phyloP scores from a whole-genome alignment of 1,140 invertebrate species.

The Wiebesia pumilae region DNA sequence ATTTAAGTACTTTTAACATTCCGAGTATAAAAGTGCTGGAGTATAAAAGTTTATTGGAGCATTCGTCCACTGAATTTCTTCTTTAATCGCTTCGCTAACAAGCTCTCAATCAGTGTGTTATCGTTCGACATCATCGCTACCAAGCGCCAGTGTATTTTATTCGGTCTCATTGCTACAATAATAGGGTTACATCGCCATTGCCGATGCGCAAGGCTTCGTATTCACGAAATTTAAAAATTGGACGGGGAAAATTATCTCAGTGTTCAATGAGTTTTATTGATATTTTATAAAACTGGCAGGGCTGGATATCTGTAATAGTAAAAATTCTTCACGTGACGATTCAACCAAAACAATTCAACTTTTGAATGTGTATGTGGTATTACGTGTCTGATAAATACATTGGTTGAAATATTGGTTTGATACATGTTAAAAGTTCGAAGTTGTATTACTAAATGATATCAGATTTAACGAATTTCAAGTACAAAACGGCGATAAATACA shows the following conservation, averaged over 20 bases:
- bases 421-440: too few relatives aligned
- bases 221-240: background rate
- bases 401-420: background rate
- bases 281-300: too few relatives aligned
- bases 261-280: too few relatives aligned
- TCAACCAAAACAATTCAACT: too few relatives aligned
- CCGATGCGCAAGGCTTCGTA: background rate
- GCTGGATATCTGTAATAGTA: too few relatives aligned
- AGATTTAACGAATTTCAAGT: background rate
- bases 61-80: constrained; percentile 6
- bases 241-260: too few relatives aligned
- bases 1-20: background rate
- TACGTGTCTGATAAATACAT: background rate
- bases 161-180: background rate
- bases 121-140: background rate
- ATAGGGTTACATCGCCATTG: background rate
- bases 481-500: background rate
- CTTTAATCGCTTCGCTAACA: constrained; percentile 23
- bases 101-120: constrained; percentile 14
- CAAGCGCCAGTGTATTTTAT: too few relatives aligned
- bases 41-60: background rate
- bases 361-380: background rate
- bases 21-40: too few relatives aligned
- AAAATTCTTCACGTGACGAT: too few relatives aligned
- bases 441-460: background rate